Evolutionary conservation across 2,888 invertebrate genomes (phyloP), one percentile per base, ranked within the genome.

Genomic region (Volucella bombylans): DNA sequence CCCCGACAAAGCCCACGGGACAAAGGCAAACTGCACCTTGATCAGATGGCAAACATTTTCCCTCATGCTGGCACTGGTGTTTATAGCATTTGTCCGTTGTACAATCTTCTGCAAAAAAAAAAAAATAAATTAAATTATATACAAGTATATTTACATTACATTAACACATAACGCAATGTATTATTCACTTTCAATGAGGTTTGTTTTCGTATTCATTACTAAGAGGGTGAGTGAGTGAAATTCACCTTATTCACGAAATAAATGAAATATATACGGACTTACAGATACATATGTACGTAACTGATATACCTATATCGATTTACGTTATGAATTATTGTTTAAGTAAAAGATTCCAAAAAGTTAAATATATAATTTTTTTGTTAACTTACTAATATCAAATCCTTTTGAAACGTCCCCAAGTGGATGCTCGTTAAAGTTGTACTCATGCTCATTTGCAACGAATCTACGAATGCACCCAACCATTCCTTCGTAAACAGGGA

Each of bases 1-100:
- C 96, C 11, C 98, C 98, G 8, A 96, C 95, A 90, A 96, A 97
- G n/a, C 98, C 98, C 74, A 98, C 93, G 10, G 98, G 98, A 90
- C 98, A 98, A 38, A 98, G 93, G 90, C 98, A 98, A 55, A 95
- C 94, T 4, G 95, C 95, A 89, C 93, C 89, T 91, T 93, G 88
- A 92, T 93, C 89, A 89, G 93, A 92, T 85, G 93, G 93, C 50
- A 94, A 92, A 91, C 98, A 98, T 88, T 97, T 97, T 10, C 98
- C 98, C 8, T 97, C 97, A 92, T 98, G 97, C 88, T 96, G 95
- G 91, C 98, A 98, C 12, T 96, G 95, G 87, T 97, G 96, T 82
- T 92, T 91, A 87, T 93, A 93, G 87, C 93, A 94, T 86, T 95
- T 94, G 90, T 96, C 95, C 15, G 95, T 95, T 82, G 95, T 95